Evolutionary conservation across 2,888 invertebrate species (phyloP).

Genomic region (Tillus elongatus): DNA sequence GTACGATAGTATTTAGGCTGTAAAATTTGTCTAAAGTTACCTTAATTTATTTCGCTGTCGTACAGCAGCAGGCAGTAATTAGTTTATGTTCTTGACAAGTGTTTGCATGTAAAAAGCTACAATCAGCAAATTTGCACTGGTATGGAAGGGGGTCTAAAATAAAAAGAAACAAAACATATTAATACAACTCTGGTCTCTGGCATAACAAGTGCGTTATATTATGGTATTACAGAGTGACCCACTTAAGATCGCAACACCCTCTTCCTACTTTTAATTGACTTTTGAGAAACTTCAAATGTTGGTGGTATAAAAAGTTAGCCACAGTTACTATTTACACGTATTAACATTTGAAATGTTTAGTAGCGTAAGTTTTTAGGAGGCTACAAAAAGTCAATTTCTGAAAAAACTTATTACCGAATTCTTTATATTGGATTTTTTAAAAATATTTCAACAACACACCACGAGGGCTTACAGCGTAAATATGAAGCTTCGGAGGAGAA

Average conservation of each 20-base stretch:
- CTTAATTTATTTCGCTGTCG: too few relatives aligned
- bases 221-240: conserved; percentile 5
- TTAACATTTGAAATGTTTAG: background rate
- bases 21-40: too few relatives aligned
- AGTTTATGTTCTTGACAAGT: conserved; percentile 62
- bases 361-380: conserved; percentile 4
- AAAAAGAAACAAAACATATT: conserved; percentile 17
- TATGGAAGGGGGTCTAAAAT: conserved; percentile 47
- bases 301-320: background rate
- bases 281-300: background rate
- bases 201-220: background rate
- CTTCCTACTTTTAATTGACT: too few relatives aligned
- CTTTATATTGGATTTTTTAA: too few relatives aligned
- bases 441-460: too few relatives aligned
- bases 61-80: conserved; percentile 66
- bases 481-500: too few relatives aligned
- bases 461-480: too few relatives aligned
- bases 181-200: background rate
- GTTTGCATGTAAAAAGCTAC: conserved; percentile 65
- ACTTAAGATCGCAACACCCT: too few relatives aligned
- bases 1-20: too few relatives aligned
- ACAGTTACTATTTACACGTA: too few relatives aligned
- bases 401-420: too few relatives aligned
- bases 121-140: conserved; percentile 59
- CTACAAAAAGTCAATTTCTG: too few relatives aligned